Evolutionary conservation across 2,797 vertebrate genomes (phyloP).

Genomic region (Euthynnus affinis): DNA sequence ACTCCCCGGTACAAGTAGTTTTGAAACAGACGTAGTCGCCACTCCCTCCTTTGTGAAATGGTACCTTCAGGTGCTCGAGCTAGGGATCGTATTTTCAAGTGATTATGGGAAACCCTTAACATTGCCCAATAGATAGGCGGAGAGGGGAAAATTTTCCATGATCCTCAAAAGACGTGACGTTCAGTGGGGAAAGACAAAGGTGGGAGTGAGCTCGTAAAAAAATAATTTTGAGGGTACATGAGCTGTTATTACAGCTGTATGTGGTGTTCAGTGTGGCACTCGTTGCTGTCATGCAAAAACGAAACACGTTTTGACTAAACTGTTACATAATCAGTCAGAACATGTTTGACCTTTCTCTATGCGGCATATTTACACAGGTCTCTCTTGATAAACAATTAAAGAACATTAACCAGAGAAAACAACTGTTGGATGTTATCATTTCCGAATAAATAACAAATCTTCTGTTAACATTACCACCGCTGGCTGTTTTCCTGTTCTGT

Average conservation of each 20-base stretch:
- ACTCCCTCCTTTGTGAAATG: conserved; percentile 32
- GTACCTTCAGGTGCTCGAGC: conserved; percentile 21
- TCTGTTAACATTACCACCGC: conserved; percentile 25
- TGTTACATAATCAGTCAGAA: conserved; percentile 4
- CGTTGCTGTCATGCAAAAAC: background rate
- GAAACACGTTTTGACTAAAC: conserved; percentile 10
- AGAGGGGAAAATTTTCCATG: conserved; percentile 39
- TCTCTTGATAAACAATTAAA: conserved; percentile 28
- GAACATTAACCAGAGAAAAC: conserved; percentile 36
- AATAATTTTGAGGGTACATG: background rate
- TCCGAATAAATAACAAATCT: conserved; percentile 46
- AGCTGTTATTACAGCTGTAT: background rate
- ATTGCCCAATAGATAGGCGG: background rate
- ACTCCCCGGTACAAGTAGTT: background rate
- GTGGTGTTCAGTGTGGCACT: background rate
- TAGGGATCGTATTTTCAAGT: background rate
- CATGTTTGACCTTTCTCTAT: conserved; percentile 18
- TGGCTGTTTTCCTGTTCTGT: conserved; percentile 34
- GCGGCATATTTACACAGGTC: conserved; percentile 7
- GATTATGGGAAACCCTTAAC: background rate
- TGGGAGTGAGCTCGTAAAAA: background rate
- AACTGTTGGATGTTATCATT: conserved; percentile 56
- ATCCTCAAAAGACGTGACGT: conserved; percentile 33
- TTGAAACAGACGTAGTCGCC: background rate
- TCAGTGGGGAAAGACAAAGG: conserved; percentile 1